These are phyloP conservation scores for Ophioderma brevispina DNA, from an alignment of 35 echinoderm and acorn worm species.

Conservation along the genomic window DNA sequence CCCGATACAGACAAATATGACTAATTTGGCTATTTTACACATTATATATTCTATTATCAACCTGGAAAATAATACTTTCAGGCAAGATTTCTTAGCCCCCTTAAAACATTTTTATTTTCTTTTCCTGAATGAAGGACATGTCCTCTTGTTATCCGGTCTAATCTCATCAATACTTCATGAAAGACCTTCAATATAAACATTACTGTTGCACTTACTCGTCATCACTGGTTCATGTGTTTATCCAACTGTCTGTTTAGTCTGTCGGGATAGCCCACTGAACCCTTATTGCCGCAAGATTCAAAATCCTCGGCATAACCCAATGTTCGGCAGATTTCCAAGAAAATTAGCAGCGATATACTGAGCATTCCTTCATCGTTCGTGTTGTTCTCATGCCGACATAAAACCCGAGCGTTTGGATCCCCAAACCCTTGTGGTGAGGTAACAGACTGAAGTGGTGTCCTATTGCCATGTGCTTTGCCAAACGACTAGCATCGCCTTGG, in stretches of 20 bases:
- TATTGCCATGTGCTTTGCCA: background rate
- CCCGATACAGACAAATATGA: no score
- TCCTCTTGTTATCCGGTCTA: no score
- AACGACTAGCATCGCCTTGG: background rate
- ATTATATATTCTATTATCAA: no score
- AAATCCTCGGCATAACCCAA: slow-evolving; percentile 54
- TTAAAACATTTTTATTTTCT: no score
- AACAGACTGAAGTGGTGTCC: background rate
- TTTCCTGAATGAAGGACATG: no score
- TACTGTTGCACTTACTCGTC: background rate
- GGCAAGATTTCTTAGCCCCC: no score
- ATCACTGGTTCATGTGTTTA: slow-evolving; percentile 74
- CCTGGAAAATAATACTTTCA: no score
- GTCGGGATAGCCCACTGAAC: slow-evolving; percentile 35
- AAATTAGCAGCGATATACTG: slow-evolving; percentile 73
- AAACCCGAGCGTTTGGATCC: background rate
- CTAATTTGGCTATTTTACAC: no score
- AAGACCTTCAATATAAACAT: no score
- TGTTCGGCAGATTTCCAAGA: slow-evolving; percentile 71
- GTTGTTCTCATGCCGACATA: background rate
- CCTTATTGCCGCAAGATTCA: slow-evolving; percentile 32
- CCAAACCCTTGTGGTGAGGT: background rate
- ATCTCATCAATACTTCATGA: no score
- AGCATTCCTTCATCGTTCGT: slow-evolving; percentile 81
- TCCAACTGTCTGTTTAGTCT: slow-evolving; percentile 73